These are phyloP conservation scores for Tapera naevia DNA, from an alignment of 2,797 vertebrate genomes.

Conservation along the genomic window DNA sequence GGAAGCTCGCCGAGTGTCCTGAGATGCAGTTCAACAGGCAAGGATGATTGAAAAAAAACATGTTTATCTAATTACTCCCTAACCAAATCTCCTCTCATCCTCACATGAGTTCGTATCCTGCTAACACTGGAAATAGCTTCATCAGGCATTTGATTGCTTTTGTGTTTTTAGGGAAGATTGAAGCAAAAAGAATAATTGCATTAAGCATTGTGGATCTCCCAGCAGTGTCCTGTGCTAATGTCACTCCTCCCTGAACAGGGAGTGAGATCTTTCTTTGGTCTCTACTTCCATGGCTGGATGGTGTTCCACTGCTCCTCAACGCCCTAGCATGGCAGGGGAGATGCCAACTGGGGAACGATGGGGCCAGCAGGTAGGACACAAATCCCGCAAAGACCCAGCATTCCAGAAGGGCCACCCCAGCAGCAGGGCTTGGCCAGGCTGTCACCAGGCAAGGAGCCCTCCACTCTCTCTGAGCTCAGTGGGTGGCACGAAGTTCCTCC, in stretches of 20 bases:
- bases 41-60: slow-evolving; percentile 5
- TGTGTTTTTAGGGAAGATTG: background rate
- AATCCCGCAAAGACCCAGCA: background rate
- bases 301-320: background rate
- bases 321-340: background rate
- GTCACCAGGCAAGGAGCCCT: background rate
- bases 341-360: background rate
- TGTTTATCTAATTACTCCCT: slow-evolving; percentile 15
- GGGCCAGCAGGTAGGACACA: accelerated
- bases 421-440: background rate
- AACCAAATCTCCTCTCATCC: background rate
- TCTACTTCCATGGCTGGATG: background rate
- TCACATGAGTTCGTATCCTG: accelerated
- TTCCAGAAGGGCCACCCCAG: background rate
- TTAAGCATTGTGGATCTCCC: background rate
- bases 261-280: background rate
- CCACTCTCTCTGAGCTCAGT: background rate
- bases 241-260: background rate
- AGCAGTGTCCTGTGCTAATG: background rate
- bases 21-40: slow-evolving; percentile 42
- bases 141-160: background rate
- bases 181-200: background rate
- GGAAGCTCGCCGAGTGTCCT: slow-evolving; percentile 35
- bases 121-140: background rate
- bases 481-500: background rate